A percentile compares a stretch with the other conserved stretches of the same genome.
These are phyloP conservation scores for Bergia puertoricense DNA, from an alignment of 92 coral and sea anemone genomes.

Conservation along the genomic window DNA sequence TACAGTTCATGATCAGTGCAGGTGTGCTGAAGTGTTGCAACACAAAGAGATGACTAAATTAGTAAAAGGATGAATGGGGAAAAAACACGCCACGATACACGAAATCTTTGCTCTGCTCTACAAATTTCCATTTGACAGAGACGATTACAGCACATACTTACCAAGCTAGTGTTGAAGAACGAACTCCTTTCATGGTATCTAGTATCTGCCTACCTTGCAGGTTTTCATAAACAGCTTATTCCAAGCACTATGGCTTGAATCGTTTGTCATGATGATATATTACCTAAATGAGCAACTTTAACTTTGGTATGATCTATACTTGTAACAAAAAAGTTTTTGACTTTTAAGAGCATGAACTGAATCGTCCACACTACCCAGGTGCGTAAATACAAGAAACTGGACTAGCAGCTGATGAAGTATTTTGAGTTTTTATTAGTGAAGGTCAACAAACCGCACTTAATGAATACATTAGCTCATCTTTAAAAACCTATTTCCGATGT, in stretches of 20 bases:
- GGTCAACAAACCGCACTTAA: not conserved
- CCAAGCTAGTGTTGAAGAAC: not conserved
- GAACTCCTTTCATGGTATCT: not conserved
- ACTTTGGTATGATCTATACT: not conserved
- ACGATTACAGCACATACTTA: not conserved
- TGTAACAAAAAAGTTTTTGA: too few species aligned
- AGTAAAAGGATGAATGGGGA: not conserved
- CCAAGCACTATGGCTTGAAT: not conserved
- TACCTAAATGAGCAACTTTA: not conserved
- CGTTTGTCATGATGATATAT: not conserved
- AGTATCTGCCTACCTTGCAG: not conserved
- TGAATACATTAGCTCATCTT: not conserved
- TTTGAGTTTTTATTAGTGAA: not conserved
- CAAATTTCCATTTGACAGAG: not conserved
- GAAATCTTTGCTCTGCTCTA: not conserved
- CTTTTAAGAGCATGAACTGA: not conserved
- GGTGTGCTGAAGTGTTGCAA: conserved; percentile 1
- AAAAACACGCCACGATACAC: not conserved
- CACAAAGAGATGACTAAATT: conserved; percentile 9
- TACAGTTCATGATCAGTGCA: conserved; percentile 13
- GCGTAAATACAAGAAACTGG: not conserved
- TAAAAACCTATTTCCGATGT: not conserved
- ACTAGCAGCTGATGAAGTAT: not conserved
- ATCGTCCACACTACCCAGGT: not conserved
- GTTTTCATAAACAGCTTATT: not conserved